Base-by-base conservation (phyloP, 1,140 invertebrate genomes). In the Brachionus manjavacas region DNA sequence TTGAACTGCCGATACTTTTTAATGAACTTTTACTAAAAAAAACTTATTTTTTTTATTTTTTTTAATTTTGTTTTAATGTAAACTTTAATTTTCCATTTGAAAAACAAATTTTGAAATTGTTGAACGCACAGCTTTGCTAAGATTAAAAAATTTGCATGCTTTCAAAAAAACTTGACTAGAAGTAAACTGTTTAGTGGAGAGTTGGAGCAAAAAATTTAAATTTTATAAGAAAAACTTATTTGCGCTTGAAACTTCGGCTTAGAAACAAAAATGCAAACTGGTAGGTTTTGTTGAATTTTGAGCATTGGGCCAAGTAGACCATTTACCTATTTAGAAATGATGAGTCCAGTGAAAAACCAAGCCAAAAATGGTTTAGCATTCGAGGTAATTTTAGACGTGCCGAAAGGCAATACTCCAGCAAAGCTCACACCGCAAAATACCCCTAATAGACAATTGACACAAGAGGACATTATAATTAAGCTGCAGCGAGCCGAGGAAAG, bases 321-420 rank as follows among this genome's bases (percentile, higher is more conserved):
- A 41, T 20, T 6, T 72, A 3, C 4, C 31, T 41, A 3, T 39
- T 11, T 41, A 72, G 68, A 72, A 41, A 35, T 72, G 16, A 41
- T 41, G 68, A 72, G 68, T 41, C 68, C 68, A 72, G n/a, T 41
- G 9, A 72, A 41, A 72, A 72, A 72, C 23, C 68, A 72, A 20
- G 39, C 28, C 39, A 72, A 72, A 72, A 81, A 64, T 64, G 35
- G 79, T 16, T 41, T 81, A 28, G 79, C 79, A n/a, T 81, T 81
- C 28, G 79, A 81, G 23, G 79, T 81, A 16, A 64, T 81, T 64
- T 28, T 81, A 14, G 79, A 81, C 9, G 35, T 11, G 23, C 20
- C 79, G 4, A 81, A 81, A 25, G 64, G 31, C 12, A 81, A 0
- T 25, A 81, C 79, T 4, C 79, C 79, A 49, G 64, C 52, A 14